Evolutionary conservation across 2,797 vertebrate species (phyloP), one percentile per base, ranked within the genome.

Genomic region (Cirrhinus molitorella): DNA sequence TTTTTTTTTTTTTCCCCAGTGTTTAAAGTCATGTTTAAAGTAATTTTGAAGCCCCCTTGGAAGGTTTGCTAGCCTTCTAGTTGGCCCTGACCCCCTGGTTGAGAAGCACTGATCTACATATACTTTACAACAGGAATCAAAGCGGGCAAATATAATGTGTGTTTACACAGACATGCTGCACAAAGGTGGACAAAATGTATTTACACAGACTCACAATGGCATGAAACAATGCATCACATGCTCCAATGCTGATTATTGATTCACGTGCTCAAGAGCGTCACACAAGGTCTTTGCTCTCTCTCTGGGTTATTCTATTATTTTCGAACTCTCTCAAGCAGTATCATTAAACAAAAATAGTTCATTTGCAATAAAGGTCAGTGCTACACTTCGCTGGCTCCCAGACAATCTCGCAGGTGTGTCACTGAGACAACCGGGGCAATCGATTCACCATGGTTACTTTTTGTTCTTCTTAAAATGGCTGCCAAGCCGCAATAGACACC

Each of bases 261-360:
- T 76, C 37, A 61, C 2, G 0, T 76, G 37, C n/a, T 45, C 53
- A 61, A 61, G 34, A 53, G 21, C 3, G 31, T 57, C 51, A 57
- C 72, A 55, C 71, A 16, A 57, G 13, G 53, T 5, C 53, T 75
- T 75, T 37, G 28, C 25, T 55, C 31, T 57, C 74, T 87, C 88
- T 89, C 85, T 90, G 86, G 87, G 87, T 87, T 85, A 87, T 91
- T 92, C n/a, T n/a, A 23, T 66, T 16, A 13, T 93, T 90, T 91
- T 85, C 87, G 88, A 31, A 85, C 91, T 91, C 21, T 87, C 88
- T 83, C 88, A 90, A 87, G 86, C 89, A 79, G 87, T 90, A 93
- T 93, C 90, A 93, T 94, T 93, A 95, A 91, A 93, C 89, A 81
- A 87, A 94, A 93, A 93, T 91, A 91, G 92, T 93, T 94, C 72